These are phyloP conservation scores for Nansenia antarctica DNA, from an alignment of 2,113 vertebrate genomes.

Conservation along the genomic window DNA sequence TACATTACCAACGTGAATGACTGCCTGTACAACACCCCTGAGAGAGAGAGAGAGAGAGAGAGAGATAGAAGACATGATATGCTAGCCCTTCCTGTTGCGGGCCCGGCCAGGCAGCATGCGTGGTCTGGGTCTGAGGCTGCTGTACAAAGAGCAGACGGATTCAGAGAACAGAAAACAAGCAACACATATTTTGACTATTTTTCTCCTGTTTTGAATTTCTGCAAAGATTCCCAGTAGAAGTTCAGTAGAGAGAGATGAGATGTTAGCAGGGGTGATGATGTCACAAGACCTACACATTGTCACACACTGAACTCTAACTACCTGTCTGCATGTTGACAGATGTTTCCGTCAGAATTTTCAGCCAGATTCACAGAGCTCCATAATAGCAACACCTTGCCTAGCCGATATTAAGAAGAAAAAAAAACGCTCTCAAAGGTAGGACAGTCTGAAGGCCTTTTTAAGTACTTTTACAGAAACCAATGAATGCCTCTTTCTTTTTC, in stretches of 20 bases:
- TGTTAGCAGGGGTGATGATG: constrained; percentile 56
- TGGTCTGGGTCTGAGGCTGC: constrained; percentile 57
- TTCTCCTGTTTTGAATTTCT: constrained; percentile 47
- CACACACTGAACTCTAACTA: constrained; percentile 71
- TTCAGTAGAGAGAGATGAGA: constrained; percentile 13
- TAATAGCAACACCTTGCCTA: constrained; percentile 81
- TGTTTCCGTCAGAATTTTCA: constrained; percentile 81
- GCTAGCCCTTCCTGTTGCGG: constrained; percentile 21
- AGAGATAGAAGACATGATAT: constrained; percentile 42
- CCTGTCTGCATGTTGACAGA: constrained; percentile 85
- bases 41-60: constrained; percentile 49
- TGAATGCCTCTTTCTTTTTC: constrained; percentile 75
- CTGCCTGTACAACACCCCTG: constrained; percentile 71
- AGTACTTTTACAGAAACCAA: constrained; percentile 68
- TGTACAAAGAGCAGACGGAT: constrained; percentile 21
- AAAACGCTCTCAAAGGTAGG: constrained; percentile 79
- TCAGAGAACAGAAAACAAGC: no score
- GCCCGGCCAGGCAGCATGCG: constrained; percentile 68
- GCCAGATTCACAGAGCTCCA: constrained; percentile 76
- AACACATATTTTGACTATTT: constrained; percentile 27
- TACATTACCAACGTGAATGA: constrained; percentile 78
- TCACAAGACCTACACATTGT: constrained; percentile 36
- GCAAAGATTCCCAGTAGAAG: constrained; percentile 27
- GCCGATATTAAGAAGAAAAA: constrained; percentile 82
- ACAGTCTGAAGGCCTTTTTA: constrained; percentile 77